Evolutionary conservation across 2,797 vertebrate species (phyloP).

Genomic region (Mustela erminea): DNA sequence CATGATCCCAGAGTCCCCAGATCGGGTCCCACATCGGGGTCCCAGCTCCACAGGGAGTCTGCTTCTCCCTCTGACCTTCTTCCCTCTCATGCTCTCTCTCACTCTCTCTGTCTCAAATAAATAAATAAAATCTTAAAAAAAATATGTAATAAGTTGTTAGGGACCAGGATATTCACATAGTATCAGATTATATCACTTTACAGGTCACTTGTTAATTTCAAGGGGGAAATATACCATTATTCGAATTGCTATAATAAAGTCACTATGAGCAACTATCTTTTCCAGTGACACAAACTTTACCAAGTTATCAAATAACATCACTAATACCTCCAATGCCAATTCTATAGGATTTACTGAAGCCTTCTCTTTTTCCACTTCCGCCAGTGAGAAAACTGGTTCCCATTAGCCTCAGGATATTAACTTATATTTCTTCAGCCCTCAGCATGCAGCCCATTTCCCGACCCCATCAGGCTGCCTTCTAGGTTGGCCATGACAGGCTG

Average conservation of each 20-base stretch:
- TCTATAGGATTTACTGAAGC: neutral
- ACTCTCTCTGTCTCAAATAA: too few species aligned
- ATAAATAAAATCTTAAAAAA: too few species aligned
- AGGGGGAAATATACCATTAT: neutral
- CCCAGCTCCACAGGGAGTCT: too few species aligned
- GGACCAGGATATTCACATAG: neutral
- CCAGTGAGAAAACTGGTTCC: neutral
- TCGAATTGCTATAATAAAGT: neutral
- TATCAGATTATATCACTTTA: neutral
- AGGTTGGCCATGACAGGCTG: neutral
- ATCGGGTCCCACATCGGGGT: too few species aligned
- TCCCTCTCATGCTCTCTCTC: too few species aligned
- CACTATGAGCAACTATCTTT: neutral
- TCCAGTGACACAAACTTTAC: neutral
- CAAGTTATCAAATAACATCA: neutral
- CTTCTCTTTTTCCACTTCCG: neutral
- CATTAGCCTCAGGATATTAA: neutral
- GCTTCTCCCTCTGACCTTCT: too few species aligned
- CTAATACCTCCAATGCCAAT: neutral
- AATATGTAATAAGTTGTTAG: neutral
- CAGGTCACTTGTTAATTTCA: neutral
- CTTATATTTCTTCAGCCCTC: neutral
- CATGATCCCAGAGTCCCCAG: too few species aligned
- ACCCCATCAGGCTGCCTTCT: neutral
- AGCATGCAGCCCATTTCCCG: neutral